Evolutionary conservation across 2,888 invertebrate species (phyloP).

Genomic region (Ctenicera cuprea): DNA sequence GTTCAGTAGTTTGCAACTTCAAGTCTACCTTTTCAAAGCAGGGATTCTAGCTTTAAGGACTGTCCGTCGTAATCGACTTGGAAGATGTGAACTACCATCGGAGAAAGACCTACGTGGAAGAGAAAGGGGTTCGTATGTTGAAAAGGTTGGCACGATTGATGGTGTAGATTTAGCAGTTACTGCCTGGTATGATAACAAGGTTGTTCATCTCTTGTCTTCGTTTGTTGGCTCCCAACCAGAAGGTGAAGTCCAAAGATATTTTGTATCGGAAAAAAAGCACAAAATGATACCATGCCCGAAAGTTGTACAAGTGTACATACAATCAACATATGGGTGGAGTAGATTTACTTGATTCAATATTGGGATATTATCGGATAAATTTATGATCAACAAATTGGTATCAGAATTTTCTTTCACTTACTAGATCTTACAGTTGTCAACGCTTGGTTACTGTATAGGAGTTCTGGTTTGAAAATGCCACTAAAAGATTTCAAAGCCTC

Average conservation of each 20-base stretch:
- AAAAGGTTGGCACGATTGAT: conserved; percentile 16
- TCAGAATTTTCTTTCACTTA: conserved; percentile 3
- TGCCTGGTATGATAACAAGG: conserved; percentile 18
- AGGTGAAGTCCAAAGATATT: conserved; percentile 8
- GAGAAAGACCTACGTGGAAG: conserved; percentile 48
- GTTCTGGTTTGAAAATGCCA: neutral
- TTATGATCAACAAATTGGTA: neutral
- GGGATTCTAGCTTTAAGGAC: conserved; percentile 55
- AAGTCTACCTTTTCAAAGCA: conserved; percentile 51
- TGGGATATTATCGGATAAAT: neutral
- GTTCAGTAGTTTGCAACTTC: conserved; percentile 58
- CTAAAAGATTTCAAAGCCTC: neutral
- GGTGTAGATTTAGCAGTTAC: conserved; percentile 6
- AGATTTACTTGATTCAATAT: neutral
- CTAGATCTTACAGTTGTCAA: conserved; percentile 1
- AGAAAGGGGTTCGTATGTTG: conserved; percentile 25
- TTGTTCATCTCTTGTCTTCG: conserved; percentile 3
- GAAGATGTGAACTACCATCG: conserved; percentile 49
- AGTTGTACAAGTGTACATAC: conserved; percentile 52
- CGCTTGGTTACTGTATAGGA: neutral
- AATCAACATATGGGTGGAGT: conserved; percentile 55
- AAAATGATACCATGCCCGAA: conserved; percentile 46
- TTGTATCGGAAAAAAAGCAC: conserved; percentile 3
- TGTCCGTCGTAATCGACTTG: conserved; percentile 52
- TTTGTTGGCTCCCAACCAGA: neutral